These are phyloP conservation scores for Apaloderma vittatum DNA, from an alignment of 2,113 vertebrate genomes.

Conservation along the genomic window DNA sequence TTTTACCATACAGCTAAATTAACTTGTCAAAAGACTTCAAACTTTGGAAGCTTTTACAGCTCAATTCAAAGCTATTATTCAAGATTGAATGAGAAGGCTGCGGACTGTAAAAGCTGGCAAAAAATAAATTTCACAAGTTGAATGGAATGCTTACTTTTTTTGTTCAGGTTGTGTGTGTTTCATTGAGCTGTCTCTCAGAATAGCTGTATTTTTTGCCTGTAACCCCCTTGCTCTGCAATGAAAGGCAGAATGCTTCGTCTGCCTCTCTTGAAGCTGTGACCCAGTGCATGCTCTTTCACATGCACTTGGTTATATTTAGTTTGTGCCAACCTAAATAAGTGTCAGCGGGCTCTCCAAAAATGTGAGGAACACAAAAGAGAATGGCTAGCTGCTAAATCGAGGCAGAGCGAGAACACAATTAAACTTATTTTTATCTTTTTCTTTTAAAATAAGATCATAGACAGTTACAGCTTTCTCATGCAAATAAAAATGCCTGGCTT, in stretches of 20 bases:
- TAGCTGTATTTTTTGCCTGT: conserved; percentile 52
- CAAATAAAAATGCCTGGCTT: conserved; percentile 11
- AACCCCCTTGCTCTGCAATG: neutral
- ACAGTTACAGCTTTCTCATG: conserved; percentile 2
- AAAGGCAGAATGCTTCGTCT: neutral
- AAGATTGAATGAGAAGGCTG: conserved; percentile 79
- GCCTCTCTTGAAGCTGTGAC: neutral
- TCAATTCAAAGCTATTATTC: conserved; percentile 82
- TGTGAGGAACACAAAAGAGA: neutral
- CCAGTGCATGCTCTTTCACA: neutral
- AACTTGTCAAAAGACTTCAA: conserved; percentile 86
- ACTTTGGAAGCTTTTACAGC: conserved; percentile 85
- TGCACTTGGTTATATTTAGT: conserved; percentile 19
- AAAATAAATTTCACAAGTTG: conserved; percentile 67
- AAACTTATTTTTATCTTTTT: conserved; percentile 11
- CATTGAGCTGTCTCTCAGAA: conserved; percentile 63
- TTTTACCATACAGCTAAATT: conserved; percentile 83
- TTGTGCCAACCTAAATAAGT: neutral
- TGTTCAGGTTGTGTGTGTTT: conserved; percentile 64
- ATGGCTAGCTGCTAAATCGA: neutral
- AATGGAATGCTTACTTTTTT: conserved; percentile 74
- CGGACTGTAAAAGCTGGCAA: conserved; percentile 76
- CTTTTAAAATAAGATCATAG: conserved; percentile 31
- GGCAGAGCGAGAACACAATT: conserved; percentile 2
- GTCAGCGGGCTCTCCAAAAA: conserved; percentile 11